Conservation (phyloP, 2,113 vertebrate genomes). For the Blennius ocellaris region DNA sequence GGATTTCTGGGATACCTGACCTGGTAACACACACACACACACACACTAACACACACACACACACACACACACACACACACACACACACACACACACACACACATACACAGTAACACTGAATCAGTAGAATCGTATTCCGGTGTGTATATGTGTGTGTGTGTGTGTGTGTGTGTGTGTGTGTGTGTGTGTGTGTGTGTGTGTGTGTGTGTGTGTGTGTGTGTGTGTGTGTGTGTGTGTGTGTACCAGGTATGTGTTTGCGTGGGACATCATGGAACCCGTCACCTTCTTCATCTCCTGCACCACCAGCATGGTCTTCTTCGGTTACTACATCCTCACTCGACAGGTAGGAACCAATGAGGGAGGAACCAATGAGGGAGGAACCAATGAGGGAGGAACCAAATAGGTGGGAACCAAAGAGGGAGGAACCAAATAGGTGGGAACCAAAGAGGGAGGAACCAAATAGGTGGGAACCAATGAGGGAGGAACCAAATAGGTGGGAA, state of each 20-base stretch:
- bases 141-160: constrained; percentile 23
- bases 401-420: too few species aligned
- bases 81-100: neutral
- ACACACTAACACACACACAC: too few species aligned
- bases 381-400: too few species aligned
- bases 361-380: too few species aligned
- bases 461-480: too few species aligned
- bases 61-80: too few species aligned
- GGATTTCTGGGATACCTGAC: constrained; percentile 65
- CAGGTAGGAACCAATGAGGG: constrained; percentile 18
- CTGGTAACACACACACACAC: constrained; percentile 28
- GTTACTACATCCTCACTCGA: constrained; percentile 55
- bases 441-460: too few species aligned
- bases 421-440: too few species aligned
- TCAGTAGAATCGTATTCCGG: too few species aligned
- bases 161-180: constrained; percentile 2
- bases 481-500: too few species aligned
- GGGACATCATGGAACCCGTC: constrained; percentile 61
- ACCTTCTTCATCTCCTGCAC: constrained; percentile 57
- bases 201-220: constrained; percentile 11
- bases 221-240: constrained; percentile 21
- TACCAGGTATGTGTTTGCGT: constrained; percentile 56
- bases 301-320: constrained; percentile 61
- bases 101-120: neutral
- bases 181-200: constrained; percentile 11